Conservation (phyloP, 1,140 invertebrate species). For the Reticulitermes speratus region DNA sequence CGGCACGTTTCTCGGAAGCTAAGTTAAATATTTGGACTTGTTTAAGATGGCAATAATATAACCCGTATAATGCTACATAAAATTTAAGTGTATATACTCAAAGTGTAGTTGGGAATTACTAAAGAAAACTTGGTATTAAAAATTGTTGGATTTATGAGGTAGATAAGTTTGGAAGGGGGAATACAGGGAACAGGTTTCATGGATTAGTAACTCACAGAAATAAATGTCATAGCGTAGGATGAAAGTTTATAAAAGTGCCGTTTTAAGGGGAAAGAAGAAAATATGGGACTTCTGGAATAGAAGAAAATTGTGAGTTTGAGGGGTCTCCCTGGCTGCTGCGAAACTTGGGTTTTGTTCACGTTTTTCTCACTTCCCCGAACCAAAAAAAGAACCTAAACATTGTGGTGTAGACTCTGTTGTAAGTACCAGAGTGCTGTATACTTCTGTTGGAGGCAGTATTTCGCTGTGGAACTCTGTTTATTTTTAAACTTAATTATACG, state of each 20-base stretch:
- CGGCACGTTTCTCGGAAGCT: not conserved
- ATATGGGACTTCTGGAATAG: not conserved
- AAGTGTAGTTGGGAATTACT: not conserved
- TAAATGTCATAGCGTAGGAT: conserved; percentile 20
- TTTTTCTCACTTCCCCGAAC: not conserved
- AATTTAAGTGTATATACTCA: conserved; percentile 9
- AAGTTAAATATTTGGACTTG: conserved; percentile 1
- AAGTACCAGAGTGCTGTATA: not conserved
- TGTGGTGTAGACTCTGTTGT: not conserved
- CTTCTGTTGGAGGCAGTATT: not conserved
- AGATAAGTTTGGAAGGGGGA: conserved; percentile 14
- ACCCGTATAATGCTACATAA: not conserved
- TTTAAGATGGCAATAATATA: conserved; percentile 14
- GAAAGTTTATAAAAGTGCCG: conserved; percentile 21
- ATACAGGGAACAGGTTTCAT: not conserved
- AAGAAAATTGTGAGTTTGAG: not conserved
- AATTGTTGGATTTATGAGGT: conserved; percentile 24
- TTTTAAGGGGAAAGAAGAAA: conserved; percentile 15
- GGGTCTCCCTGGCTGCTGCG: not conserved
- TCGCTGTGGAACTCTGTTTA: not conserved
- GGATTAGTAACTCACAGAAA: conserved; percentile 8
- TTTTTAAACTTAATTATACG: no score
- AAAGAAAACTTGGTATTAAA: conserved; percentile 29
- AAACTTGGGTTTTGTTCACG: not conserved
- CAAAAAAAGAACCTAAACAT: not conserved